phyloP scores from a whole-genome alignment of 2,888 invertebrate species.

The Patella pellucida region DNA sequence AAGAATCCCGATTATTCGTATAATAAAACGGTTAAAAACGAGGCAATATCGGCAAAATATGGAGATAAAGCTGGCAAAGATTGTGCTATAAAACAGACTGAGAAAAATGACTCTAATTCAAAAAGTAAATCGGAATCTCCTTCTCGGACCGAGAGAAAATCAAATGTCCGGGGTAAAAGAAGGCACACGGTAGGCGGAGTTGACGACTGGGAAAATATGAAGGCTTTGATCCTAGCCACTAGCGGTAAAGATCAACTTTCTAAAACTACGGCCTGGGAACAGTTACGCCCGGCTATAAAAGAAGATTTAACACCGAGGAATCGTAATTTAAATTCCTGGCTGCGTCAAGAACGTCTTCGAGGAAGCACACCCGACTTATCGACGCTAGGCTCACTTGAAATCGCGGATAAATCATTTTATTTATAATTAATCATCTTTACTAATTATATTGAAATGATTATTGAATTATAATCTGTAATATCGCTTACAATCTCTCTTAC shows the following conservation, averaged over 20 bases:
- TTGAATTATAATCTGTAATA: too few relatives aligned
- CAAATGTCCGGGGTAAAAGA: slow-evolving; percentile 71
- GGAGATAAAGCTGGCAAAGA: slow-evolving; percentile 6
- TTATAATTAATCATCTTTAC: background rate
- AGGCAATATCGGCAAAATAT: background rate
- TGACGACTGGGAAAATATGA: slow-evolving; percentile 84
- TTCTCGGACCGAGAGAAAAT: slow-evolving; percentile 32
- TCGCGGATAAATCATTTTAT: background rate
- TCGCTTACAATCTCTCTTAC: too few relatives aligned
- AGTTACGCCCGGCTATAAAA: slow-evolving; percentile 61
- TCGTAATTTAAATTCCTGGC: slow-evolving; percentile 64
- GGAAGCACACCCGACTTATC: slow-evolving; percentile 57
- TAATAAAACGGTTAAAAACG: background rate
- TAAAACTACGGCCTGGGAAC: slow-evolving; percentile 65
- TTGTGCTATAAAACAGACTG: slow-evolving; percentile 3
- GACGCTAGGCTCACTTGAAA: background rate
- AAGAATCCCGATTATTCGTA: background rate
- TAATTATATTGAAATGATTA: too few relatives aligned
- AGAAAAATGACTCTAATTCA: slow-evolving; percentile 19
- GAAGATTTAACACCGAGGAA: slow-evolving; percentile 42
- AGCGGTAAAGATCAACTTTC: slow-evolving; percentile 34
- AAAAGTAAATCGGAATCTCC: slow-evolving; percentile 23
- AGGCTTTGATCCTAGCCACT: slow-evolving; percentile 55
- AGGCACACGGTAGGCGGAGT: slow-evolving; percentile 93
- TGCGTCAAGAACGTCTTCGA: slow-evolving; percentile 75